Evolutionary conservation across 2,797 vertebrate species (phyloP).

Genomic region (Chloroceryle inda): DNA sequence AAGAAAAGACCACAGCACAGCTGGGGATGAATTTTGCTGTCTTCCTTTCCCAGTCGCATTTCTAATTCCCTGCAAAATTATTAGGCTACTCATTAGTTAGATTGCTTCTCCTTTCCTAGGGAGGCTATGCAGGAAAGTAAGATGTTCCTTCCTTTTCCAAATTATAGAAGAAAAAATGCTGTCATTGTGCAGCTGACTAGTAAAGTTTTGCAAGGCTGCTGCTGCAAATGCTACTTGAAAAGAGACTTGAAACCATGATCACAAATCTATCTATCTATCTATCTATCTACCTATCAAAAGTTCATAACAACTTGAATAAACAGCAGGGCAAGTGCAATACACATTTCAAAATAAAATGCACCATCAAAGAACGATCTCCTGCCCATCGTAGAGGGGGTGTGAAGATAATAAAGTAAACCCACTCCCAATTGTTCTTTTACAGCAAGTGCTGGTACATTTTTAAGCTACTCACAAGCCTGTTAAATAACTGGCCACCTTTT

Average conservation of each 20-base stretch:
- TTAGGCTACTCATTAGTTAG: neutral
- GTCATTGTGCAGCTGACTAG: neutral
- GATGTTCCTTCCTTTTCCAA: neutral
- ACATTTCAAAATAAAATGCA: neutral
- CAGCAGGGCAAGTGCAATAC: neutral
- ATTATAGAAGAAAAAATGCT: slow-evolving; percentile 6
- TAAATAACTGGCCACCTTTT: slow-evolving; percentile 74
- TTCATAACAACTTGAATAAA: neutral
- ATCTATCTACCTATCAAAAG: neutral
- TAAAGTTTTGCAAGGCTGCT: neutral
- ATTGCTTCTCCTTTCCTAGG: neutral
- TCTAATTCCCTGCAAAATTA: neutral
- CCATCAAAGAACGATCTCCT: neutral
- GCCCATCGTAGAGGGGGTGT: neutral
- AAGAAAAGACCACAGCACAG: neutral
- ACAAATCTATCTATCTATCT: neutral
- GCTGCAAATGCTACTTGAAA: neutral
- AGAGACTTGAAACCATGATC: neutral
- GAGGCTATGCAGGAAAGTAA: neutral
- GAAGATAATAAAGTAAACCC: neutral
- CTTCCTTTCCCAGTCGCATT: neutral
- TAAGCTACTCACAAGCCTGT: slow-evolving; percentile 53
- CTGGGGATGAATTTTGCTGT: neutral
- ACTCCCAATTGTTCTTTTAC: slow-evolving; percentile 6
- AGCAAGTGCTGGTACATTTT: slow-evolving; percentile 41